Conservation (phyloP, 2,888 invertebrate species). For the Frankliniella fusca region DNA sequence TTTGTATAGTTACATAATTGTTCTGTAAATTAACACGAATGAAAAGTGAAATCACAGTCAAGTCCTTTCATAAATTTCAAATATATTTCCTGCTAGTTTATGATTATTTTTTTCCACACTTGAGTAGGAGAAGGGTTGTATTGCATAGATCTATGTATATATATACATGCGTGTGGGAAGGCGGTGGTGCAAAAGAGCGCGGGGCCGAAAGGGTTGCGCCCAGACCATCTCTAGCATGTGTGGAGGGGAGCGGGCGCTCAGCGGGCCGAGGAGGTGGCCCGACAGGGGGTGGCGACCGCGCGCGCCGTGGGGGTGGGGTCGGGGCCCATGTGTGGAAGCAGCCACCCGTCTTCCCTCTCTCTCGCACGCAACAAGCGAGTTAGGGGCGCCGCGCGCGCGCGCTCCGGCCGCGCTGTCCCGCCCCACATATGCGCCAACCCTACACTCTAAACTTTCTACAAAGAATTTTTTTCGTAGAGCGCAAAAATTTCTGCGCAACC, state of each 20-base stretch:
- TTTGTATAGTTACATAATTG: no score
- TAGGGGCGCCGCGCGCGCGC: no score
- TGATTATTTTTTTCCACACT: not conserved
- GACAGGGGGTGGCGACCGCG: not conserved
- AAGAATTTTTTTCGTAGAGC: no score
- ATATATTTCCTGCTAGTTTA: not conserved
- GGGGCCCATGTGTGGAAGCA: not conserved
- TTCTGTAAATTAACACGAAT: no score
- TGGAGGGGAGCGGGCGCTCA: not conserved
- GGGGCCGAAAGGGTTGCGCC: slow-evolving; percentile 1
- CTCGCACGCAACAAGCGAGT: no score
- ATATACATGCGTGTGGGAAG: not conserved
- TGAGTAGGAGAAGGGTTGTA: not conserved
- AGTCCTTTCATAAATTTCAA: not conserved
- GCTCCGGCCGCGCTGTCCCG: no score
- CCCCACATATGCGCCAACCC: no score
- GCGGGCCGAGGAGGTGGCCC: slow-evolving; percentile 4
- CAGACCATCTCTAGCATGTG: slow-evolving; percentile 22
- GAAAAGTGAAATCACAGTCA: no score
- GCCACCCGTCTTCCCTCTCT: not conserved
- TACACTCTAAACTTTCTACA: no score
- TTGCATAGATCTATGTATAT: no score
- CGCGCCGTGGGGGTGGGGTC: not conserved
- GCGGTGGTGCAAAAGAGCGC: not conserved
- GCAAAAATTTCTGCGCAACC: no score